A percentile compares a stretch with the other conserved stretches of the same genome.
Evolutionary conservation across 2,797 vertebrate genomes (phyloP).

Genomic region (Chrosomus eos): DNA sequence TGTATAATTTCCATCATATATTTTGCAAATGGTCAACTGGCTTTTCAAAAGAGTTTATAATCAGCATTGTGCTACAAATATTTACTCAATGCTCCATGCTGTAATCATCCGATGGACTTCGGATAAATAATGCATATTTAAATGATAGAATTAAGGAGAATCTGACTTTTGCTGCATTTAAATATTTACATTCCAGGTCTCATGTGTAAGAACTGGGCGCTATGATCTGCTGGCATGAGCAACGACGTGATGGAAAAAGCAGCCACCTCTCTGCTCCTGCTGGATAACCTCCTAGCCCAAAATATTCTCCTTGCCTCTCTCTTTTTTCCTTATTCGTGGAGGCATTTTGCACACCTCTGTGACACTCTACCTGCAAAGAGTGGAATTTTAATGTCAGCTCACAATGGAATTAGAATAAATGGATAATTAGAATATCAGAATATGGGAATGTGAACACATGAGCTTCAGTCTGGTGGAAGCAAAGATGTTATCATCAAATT

Average conservation of each 20-base stretch:
- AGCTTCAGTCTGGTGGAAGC: constrained; percentile 25
- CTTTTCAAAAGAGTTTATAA: constrained; percentile 20
- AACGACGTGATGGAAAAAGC: constrained; percentile 64
- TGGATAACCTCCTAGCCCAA: constrained; percentile 47
- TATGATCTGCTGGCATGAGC: constrained; percentile 53
- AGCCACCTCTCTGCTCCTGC: constrained; percentile 54
- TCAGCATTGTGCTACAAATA: constrained; percentile 69
- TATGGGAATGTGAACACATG: constrained; percentile 15
- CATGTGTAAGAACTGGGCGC: constrained; percentile 66
- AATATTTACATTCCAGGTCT: constrained; percentile 79
- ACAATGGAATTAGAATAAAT: constrained; percentile 1
- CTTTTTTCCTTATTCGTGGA: constrained; percentile 5
- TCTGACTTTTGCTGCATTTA: constrained; percentile 66
- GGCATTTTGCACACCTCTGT: constrained; percentile 4
- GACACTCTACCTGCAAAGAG: constrained; percentile 5
- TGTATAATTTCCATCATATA: constrained; percentile 4
- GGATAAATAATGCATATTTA: constrained; percentile 71
- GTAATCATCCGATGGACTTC: constrained; percentile 65
- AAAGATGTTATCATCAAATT: constrained; percentile 51
- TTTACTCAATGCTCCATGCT: constrained; percentile 58
- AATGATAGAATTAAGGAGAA: constrained; percentile 67
- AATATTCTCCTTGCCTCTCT: background rate
- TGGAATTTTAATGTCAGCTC: constrained; percentile 2
- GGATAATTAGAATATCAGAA: background rate
- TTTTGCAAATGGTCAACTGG: constrained; percentile 3